phyloP scores from a whole-genome alignment of 2,888 invertebrate genomes.

The Clunio marinus region DNA sequence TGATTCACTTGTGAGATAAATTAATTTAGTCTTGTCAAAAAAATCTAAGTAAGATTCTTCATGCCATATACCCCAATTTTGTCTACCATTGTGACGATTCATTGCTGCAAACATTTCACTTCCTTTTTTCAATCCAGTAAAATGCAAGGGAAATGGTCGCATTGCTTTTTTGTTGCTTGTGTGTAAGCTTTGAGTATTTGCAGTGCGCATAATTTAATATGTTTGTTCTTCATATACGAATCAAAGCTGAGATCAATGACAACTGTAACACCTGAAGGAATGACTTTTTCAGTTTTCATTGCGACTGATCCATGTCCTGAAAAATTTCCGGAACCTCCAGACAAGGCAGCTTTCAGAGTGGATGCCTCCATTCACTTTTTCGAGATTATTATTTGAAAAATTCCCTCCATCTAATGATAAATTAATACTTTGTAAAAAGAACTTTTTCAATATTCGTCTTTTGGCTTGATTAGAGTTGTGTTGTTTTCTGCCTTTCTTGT shows the following conservation, averaged over 20 bases:
- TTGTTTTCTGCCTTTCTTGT: too few species aligned
- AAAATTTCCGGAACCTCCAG: too few species aligned
- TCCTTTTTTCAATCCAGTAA: constrained; percentile 66
- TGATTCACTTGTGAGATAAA: constrained; percentile 93
- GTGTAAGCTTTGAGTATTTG: constrained; percentile 89
- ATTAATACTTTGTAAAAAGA: too few species aligned
- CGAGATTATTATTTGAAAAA: too few species aligned
- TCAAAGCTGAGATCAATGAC: constrained; percentile 90
- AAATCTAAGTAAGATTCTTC: constrained; percentile 62
- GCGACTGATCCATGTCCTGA: too few species aligned
- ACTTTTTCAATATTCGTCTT: too few species aligned
- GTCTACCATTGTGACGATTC: constrained; percentile 78
- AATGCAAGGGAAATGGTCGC: constrained; percentile 59
- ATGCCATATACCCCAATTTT: constrained; percentile 88
- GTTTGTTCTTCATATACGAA: constrained; percentile 82
- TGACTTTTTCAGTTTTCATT: too few species aligned
- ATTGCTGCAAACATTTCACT: constrained; percentile 71
- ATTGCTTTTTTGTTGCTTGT: constrained; percentile 73
- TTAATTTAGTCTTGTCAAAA: constrained; percentile 72
- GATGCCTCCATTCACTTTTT: too few species aligned
- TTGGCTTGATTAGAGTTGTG: too few species aligned
- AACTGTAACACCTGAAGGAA: too few species aligned
- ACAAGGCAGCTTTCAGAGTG: too few species aligned
- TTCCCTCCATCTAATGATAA: too few species aligned
- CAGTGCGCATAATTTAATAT: constrained; percentile 82